Percentiles rank a stretch among this genome's conserved stretches.
Conservation (phyloP, 2,797 vertebrate genomes). For the Mormyrus proboscirostris region DNA sequence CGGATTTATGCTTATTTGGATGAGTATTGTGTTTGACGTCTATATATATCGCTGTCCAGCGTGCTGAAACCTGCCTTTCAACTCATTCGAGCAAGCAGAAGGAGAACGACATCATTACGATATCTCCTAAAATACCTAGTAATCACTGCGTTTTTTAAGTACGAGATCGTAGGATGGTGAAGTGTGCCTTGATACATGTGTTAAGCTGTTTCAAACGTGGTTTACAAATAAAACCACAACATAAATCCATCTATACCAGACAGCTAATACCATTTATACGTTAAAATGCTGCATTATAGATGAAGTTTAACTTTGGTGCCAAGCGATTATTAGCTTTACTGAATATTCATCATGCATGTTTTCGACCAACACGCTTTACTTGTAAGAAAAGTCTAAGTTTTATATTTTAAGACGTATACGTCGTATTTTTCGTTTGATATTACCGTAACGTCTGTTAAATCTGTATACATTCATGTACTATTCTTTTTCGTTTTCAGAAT, state of each 20-base stretch:
- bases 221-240: not conserved
- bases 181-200: not conserved
- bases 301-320: not conserved
- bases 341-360: not conserved
- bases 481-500: not conserved
- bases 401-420: not conserved
- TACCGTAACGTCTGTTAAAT: not conserved
- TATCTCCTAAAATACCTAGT: not conserved
- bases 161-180: not conserved
- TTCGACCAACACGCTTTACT: not conserved
- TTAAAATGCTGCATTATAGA: not conserved
- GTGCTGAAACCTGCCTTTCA: slow-evolving; percentile 58
- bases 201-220: not conserved
- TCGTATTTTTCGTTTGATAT: not conserved
- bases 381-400: not conserved
- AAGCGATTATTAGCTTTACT: not conserved
- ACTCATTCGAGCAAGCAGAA: slow-evolving; percentile 24
- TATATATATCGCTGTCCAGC: slow-evolving; percentile 61
- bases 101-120: not conserved
- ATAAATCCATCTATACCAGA: not conserved
- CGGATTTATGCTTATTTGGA: not conserved
- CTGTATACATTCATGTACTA: slow-evolving; percentile 9
- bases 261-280: not conserved
- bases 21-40: slow-evolving; percentile 18
- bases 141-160: not conserved